Base-by-base conservation (phyloP, 2,888 invertebrate species). In the Conus canariensis region DNA sequence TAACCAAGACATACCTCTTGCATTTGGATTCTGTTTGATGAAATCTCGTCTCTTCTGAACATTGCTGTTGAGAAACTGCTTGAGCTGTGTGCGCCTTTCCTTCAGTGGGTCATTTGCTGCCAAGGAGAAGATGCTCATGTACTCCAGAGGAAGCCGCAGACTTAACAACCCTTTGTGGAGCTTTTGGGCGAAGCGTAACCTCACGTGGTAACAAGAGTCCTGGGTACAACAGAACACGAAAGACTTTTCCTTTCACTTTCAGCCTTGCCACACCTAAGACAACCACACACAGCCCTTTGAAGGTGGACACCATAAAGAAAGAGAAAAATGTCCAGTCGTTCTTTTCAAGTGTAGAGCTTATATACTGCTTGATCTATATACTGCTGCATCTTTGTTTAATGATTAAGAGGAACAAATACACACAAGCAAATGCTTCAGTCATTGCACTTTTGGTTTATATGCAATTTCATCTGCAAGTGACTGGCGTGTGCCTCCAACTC, bases 121-220 rank as follows among this genome's bases (percentile, higher is more conserved):
- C 90, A 99, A 97, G 70, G 98, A 98, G 97, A 99, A 99, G 96
- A 98, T 98, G 30, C 98, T 98, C 98, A 99, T 98, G 97, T 99
- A 99, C 97, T 99, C 99, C 90, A 99, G 97, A 0, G 99, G 99
- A 92, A 99, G 97, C 95, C 95, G 94, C 89, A 97, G 92, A 22
- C 94, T 92, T 82, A 97, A 97, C 89, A 98, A 96, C 90, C 98
- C 98, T 97, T 99, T 99, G 96, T 99, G 99, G 94, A 99, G 97
- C 97, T 99, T 99, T 85, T 97, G 97, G 9, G 98, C 98, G 96
- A 99, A 99, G 88, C 97, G 97, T 96, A 98, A 98, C 94, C 99
- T 97, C 0, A 99, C 99, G 91, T 96, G 95, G 89, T 95, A 95
- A 91, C 96, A 96, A 22, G 95, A 95, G 92, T 96, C 96, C 96